These are phyloP conservation scores for Scopus umbretta DNA, from an alignment of 2,113 vertebrate species.

Conservation along the genomic window DNA sequence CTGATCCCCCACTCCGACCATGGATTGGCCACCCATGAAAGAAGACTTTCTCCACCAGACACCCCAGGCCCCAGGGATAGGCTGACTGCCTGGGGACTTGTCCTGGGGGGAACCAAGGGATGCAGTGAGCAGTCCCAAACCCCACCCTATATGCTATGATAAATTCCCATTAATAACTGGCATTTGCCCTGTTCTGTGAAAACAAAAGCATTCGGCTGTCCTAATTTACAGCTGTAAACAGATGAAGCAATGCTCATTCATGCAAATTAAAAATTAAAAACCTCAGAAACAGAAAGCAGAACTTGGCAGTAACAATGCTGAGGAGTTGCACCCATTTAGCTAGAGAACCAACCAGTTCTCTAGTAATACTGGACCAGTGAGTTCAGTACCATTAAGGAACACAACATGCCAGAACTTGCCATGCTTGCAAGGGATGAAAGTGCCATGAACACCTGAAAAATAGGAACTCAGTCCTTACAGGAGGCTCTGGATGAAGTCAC, in stretches of 20 bases:
- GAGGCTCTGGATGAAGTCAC: background rate
- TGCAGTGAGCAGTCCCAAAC: background rate
- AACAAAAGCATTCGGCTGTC: background rate
- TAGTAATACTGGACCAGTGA: background rate
- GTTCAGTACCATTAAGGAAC: background rate
- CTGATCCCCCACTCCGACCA: background rate
- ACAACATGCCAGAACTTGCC: accelerated
- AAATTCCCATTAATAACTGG: background rate
- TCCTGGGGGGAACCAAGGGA: background rate
- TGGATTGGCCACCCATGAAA: background rate
- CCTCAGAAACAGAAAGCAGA: background rate
- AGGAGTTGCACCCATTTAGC: background rate
- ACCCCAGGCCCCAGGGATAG: background rate
- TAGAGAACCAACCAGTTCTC: background rate
- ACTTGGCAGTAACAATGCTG: background rate
- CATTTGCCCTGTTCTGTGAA: background rate
- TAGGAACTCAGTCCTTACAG: background rate
- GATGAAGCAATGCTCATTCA: background rate
- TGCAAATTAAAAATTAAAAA: background rate
- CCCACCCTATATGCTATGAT: background rate
- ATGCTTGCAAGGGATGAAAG: background rate
- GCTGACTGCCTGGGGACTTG: background rate
- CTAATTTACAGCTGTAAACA: background rate
- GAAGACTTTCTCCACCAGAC: background rate
- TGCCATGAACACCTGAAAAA: background rate